These are phyloP conservation scores for Dryoscopus gambensis DNA, from an alignment of 2,113 vertebrate species.

Conservation along the genomic window DNA sequence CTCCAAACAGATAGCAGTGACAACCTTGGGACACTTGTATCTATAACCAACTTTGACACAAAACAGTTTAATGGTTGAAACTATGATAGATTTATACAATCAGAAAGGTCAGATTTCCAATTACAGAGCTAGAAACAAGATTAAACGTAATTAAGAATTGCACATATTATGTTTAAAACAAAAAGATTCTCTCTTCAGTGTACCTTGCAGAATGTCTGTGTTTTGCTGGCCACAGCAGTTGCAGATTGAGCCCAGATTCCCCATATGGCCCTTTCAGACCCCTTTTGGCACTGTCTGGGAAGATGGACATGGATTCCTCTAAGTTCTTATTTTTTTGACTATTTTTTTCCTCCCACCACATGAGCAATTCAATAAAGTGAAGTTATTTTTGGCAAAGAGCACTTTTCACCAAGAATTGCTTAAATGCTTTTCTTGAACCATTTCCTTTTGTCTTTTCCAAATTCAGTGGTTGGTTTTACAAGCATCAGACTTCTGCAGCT, in stretches of 20 bases:
- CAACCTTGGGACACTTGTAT: not conserved
- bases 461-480: not conserved
- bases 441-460: not conserved
- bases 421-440: not conserved
- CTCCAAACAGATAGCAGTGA: not conserved
- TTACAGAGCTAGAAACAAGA: not conserved
- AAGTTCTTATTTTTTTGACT: not conserved
- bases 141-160: not conserved
- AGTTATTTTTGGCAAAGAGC: slow-evolving; percentile 14
- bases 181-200: not conserved
- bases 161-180: not conserved
- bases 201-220: not conserved
- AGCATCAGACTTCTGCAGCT: not conserved
- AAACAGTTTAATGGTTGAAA: not conserved
- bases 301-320: not conserved
- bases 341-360: not conserved
- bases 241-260: not conserved
- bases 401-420: not conserved
- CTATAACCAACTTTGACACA: not conserved
- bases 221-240: not conserved
- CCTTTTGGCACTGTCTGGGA: not conserved
- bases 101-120: not conserved
- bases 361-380: not conserved
- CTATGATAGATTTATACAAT: not conserved
- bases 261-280: not conserved